These are phyloP conservation scores for Kuschelorhynchus macadamiae DNA, from an alignment of 2,888 invertebrate species.

Conservation along the genomic window DNA sequence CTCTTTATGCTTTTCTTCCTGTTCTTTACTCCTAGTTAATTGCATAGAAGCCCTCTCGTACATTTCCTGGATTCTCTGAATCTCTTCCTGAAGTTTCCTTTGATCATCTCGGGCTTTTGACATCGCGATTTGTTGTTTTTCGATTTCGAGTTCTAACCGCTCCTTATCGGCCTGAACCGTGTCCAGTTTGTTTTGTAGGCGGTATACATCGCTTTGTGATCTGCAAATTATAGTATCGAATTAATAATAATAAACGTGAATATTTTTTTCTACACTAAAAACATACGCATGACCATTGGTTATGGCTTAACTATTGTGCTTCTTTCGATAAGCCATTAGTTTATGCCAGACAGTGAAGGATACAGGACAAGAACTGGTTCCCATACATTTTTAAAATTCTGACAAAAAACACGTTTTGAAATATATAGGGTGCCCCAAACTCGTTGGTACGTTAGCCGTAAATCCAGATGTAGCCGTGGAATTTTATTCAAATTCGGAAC, in stretches of 20 bases:
- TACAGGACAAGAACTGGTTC: no score
- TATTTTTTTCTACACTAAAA: background rate
- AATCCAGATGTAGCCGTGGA: no score
- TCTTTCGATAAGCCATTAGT: no score
- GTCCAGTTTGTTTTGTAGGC: slow-evolving; percentile 90
- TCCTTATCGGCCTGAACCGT: slow-evolving; percentile 91
- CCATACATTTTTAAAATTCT: no score
- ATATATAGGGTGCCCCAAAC: no score
- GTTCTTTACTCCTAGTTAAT: slow-evolving; percentile 86
- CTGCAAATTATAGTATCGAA: slow-evolving; percentile 69
- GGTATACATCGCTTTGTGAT: slow-evolving; percentile 90
- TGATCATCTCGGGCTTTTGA: slow-evolving; percentile 88
- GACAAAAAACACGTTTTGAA: no score
- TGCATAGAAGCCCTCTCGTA: slow-evolving; percentile 90
- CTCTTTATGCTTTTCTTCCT: slow-evolving; percentile 92
- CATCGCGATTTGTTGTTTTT: slow-evolving; percentile 85
- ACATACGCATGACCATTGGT: no score
- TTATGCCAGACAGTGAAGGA: no score
- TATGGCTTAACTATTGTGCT: no score
- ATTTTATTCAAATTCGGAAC: no score
- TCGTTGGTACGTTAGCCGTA: no score
- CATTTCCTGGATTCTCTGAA: slow-evolving; percentile 88
- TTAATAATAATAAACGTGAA: background rate
- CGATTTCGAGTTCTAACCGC: slow-evolving; percentile 86
- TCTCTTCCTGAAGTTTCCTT: slow-evolving; percentile 89